A percentile compares a stretch with the other conserved stretches of the same genome.
Evolutionary conservation across 2,888 invertebrate genomes (phyloP).

Genomic region (Drosophila peninsularis): DNA sequence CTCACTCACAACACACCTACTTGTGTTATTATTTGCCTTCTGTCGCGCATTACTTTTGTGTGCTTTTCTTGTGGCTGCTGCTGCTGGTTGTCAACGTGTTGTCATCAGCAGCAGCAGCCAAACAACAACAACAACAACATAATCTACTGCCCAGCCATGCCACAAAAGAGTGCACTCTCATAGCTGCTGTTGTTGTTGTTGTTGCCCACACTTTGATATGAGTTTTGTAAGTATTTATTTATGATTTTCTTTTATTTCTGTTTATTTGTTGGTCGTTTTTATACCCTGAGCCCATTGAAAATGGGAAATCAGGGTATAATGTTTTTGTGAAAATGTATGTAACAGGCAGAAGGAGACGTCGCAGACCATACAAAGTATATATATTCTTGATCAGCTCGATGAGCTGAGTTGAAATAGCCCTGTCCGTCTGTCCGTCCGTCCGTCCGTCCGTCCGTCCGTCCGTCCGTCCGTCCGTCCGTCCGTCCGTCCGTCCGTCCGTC

Average conservation of each 20-base stretch:
- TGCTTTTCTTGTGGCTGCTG: conserved; percentile 36
- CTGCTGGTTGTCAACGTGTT: conserved; percentile 51
- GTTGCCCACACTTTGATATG: conserved; percentile 30
- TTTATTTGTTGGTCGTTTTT: neutral
- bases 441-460: no score
- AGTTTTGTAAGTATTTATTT: conserved; percentile 46
- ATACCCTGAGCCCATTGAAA: no score
- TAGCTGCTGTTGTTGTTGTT: conserved; percentile 11
- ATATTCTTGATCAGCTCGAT: no score
- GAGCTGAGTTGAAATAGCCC: no score
- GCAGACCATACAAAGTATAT: no score
- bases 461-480: no score
- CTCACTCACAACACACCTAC: neutral
- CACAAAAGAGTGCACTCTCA: conserved; percentile 49
- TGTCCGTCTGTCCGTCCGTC: no score
- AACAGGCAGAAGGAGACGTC: no score
- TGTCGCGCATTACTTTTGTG: conserved; percentile 52
- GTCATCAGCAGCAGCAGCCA: conserved; percentile 35
- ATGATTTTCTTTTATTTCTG: conserved; percentile 34
- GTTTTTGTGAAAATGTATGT: no score
- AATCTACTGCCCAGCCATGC: conserved; percentile 45
- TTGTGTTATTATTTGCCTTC: conserved; percentile 29
- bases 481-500: no score
- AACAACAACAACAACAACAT: conserved; percentile 25
- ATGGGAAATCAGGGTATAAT: no score